These are phyloP conservation scores for Heliangelus exortis DNA, from an alignment of 2,797 vertebrate species.

Conservation along the genomic window DNA sequence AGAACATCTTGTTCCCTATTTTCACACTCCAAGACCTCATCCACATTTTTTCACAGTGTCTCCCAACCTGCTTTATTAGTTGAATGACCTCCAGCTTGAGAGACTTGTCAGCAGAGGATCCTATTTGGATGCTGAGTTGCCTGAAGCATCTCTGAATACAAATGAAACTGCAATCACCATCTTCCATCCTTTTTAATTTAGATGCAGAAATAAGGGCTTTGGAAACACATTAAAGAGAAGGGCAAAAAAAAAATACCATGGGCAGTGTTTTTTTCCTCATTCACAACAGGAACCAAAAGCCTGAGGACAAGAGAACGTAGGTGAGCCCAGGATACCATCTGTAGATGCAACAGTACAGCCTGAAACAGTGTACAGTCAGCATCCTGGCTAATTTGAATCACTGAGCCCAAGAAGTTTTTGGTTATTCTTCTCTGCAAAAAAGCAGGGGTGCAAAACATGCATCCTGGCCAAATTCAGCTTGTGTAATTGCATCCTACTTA, in stretches of 20 bases:
- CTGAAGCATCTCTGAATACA: neutral
- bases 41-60: neutral
- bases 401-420: neutral
- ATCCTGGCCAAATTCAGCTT: neutral
- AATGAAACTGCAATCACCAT: neutral
- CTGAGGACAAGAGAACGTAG: neutral
- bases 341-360: neutral
- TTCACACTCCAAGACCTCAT: neutral
- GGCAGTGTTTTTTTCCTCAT: neutral
- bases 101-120: neutral
- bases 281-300: neutral
- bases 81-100: neutral
- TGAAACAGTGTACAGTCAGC: neutral
- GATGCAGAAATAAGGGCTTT: neutral
- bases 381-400: neutral
- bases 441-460: neutral
- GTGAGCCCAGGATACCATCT: neutral
- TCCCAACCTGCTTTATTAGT: neutral
- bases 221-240: neutral
- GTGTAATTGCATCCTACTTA: neutral
- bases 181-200: neutral
- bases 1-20: conserved; percentile 8
- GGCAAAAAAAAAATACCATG: rapidly evolving
- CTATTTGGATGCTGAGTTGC: neutral
- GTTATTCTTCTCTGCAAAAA: neutral